A percentile compares a stretch with the other conserved stretches of the same genome.
phyloP scores from a whole-genome alignment of 2,113 vertebrate genomes.

The Microcebus jonahi region DNA sequence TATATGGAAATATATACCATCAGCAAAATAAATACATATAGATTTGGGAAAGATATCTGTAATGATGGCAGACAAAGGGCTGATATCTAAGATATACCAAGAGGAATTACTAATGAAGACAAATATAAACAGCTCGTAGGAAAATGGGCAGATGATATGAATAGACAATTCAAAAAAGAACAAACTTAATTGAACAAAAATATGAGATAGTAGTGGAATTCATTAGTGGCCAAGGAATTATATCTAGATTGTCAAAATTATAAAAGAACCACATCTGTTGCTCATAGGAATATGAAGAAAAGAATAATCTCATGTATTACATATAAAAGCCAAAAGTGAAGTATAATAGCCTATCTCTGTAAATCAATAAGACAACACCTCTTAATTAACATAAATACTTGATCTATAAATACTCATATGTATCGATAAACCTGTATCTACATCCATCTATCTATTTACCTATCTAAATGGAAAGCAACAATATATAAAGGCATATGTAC shows the following conservation, averaged over 20 bases:
- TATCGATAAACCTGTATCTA: background rate
- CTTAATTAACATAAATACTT: background rate
- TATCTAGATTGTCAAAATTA: background rate
- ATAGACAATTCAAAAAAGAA: conserved; percentile 28
- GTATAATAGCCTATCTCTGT: background rate
- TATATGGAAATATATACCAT: background rate
- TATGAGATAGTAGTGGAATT: conserved; percentile 23
- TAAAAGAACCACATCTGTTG: conserved; percentile 7
- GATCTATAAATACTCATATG: background rate
- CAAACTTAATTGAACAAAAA: conserved; percentile 12
- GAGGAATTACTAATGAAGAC: conserved; percentile 25
- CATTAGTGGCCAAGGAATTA: conserved; percentile 35
- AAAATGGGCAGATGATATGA: background rate
- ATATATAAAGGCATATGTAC: background rate
- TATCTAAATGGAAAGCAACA: background rate
- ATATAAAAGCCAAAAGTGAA: conserved; percentile 25
- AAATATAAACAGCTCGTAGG: background rate
- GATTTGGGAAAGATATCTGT: background rate
- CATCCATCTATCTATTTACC: background rate
- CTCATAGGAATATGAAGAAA: background rate
- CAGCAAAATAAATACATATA: background rate
- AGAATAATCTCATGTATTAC: background rate
- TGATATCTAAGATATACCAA: conserved; percentile 18
- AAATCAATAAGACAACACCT: background rate
- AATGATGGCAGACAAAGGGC: background rate